Base-by-base conservation (phyloP, 2,797 vertebrate species). In the Microhierax caerulescens region DNA sequence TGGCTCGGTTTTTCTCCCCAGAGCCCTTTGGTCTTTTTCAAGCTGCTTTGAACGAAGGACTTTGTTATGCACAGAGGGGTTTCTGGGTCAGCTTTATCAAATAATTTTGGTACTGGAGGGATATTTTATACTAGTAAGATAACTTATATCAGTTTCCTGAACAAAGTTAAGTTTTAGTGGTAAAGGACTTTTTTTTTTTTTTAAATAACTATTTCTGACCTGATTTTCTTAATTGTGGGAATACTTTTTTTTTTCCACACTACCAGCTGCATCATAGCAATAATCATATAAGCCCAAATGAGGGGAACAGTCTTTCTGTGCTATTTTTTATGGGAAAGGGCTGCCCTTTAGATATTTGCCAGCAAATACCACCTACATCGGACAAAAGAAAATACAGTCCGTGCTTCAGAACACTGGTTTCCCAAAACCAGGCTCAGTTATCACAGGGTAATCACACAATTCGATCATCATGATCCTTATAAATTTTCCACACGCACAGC, bases 21-120 rank as follows among this genome's bases (percentile, higher is more conserved):
- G 15, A 85, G n/a, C 69, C 47, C 51, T 91, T 89, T 10, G 0
- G 1, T 43, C 86, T 67, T 70, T 92, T 94, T 65, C 85, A 78
- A 18, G 54, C 7, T 79, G 36, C 64, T 93, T 91, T 92, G 91
- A 79, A 79, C 0, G 0, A 53, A 93, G 51, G 22, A 32, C 78
- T 82, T 95, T 43, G 18, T 54, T 85, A 27, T 81, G 34, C 43
- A 45, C 67, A 89, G 54, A 60, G 10, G 5, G 7, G 16, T 89
- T 96, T 93, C 80, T 95, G 84, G 51, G 70, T 89, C 84, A 95
- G 74, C 47, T 76, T 61, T 75, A 36, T 84, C 65, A 73, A 70
- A 64, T 64, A 74, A 79, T 53, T 36, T 24, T 60, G 27, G 28
- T 72, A 54, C 73, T 86, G 61, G 75, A 64, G 61, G 50, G 22